Conservation (phyloP, 2,888 invertebrate species). For the Venusia cambrica region DNA sequence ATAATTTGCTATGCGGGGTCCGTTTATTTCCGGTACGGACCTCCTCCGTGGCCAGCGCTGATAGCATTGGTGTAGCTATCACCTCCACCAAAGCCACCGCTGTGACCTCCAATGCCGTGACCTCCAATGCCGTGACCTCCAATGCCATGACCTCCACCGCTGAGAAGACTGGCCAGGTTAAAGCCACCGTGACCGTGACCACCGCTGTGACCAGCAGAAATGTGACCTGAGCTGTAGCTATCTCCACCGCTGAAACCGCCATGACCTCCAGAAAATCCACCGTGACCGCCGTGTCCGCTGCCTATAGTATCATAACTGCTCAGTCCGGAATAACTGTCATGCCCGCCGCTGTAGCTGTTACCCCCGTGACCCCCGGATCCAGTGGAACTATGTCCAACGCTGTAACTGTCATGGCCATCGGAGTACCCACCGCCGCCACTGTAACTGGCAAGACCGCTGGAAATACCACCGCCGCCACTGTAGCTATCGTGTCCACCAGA, state of each 20-base stretch:
- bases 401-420: constrained; percentile 32
- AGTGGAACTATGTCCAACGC: constrained; percentile 1
- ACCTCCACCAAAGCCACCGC: no score
- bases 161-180: no score
- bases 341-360: constrained; percentile 33
- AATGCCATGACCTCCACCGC: constrained; percentile 41
- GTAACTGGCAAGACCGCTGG: constrained; percentile 31
- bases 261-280: constrained; percentile 21
- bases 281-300: constrained; percentile 32
- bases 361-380: constrained; percentile 23
- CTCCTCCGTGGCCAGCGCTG: constrained; percentile 71
- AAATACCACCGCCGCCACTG: constrained; percentile 26
- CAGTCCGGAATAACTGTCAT: constrained; percentile 31
- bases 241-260: constrained; percentile 37
- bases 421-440: constrained; percentile 20
- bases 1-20: constrained; percentile 16
- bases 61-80: constrained; percentile 70
- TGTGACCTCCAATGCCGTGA: no score
- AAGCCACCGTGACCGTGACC: constrained; percentile 40
- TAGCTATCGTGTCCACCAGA: constrained; percentile 38
- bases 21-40: constrained; percentile 60
- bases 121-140: constrained; percentile 41
- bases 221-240: constrained; percentile 35
- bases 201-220: constrained; percentile 39
- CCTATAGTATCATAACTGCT: constrained; percentile 35